phyloP scores from a whole-genome alignment of 1,140 invertebrate species.

The Apis dorsata region DNA sequence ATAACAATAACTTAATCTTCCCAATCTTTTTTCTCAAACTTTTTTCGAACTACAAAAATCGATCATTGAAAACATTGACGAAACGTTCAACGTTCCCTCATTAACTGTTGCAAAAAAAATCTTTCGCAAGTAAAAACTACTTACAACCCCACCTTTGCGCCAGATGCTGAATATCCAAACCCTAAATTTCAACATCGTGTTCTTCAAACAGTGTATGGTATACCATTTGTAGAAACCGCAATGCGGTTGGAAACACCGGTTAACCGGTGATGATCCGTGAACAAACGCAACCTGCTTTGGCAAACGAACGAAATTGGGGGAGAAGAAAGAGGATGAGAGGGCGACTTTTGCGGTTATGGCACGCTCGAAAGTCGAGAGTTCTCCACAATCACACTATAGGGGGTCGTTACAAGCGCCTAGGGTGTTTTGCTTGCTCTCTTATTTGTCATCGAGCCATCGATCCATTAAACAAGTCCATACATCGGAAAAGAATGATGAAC shows the following conservation, averaged over 20 bases:
- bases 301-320: constrained; percentile 3
- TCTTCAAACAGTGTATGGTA: not conserved
- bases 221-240: constrained; percentile 54
- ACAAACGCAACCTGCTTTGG: constrained; percentile 70
- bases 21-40: too few relatives aligned
- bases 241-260: constrained; percentile 53
- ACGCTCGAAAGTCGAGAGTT: constrained; percentile 33
- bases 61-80: not conserved
- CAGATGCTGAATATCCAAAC: constrained; percentile 8
- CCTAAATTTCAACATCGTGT: not conserved
- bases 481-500: not conserved
- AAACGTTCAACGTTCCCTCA: not conserved
- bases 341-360: not conserved
- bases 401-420: constrained; percentile 65
- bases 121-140: not conserved
- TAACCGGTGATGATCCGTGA: constrained; percentile 72
- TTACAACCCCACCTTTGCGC: not conserved
- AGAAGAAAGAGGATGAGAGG: not conserved
- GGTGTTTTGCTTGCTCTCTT: constrained; percentile 46
- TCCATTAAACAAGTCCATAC: constrained; percentile 62
- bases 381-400: constrained; percentile 70
- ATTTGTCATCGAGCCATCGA: constrained; percentile 71
- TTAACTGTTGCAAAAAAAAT: too few relatives aligned
- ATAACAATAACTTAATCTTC: too few relatives aligned
- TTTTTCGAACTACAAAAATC: not conserved